Evolutionary conservation across 2,888 invertebrate genomes (phyloP), one percentile per base, ranked within the genome.

Genomic region (Caenorhabditis imperialis): DNA sequence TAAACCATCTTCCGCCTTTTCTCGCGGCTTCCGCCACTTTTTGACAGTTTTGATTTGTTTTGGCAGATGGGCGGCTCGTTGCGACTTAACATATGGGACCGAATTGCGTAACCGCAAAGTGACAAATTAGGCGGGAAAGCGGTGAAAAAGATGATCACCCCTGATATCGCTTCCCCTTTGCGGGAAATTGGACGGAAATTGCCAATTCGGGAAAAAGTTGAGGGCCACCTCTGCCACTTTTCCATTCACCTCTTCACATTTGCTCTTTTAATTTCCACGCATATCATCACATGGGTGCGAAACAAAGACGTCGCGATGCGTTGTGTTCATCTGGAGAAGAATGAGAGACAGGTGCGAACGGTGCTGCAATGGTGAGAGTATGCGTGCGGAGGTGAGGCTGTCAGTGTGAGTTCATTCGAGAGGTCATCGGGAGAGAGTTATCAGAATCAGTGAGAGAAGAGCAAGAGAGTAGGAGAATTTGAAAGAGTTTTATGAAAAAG

Each of bases 181-280:
- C 63, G 63, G 63, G 63, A 65, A 65, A 55, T 65, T 48, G 63
- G 33, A 35, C 45, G 63, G 55, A 65, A 65, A 55, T 65, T 55
- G 47, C 48, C n/a, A n/a, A 18, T 37, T 14, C 14, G 37, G 35
- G 35, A 51, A 20, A 48, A 27, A 27, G 53, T n/a, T n/a, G n/a
- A n/a, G 37, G 33, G 47, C 16, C 30, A 63, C 63, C 6, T 10
- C 30, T 30, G 30, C 6, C n/a, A n/a, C n/a, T n/a, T 54, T 63
- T 16, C 45, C 50, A 25, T 61, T 45, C 16, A 23, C 16, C 27
- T 35, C 44, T 55, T 35, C 23, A 35, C 35, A 57, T 16, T n/a
- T 45, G 23, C 35, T 58, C 27, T 58, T 48, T 20, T 27, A 23
- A 1, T 30, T 30, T 10, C 10, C 30, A 30, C 30, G 30, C 30